Conservation (phyloP, 1,140 invertebrate species). For the Drosophila auraria region DNA sequence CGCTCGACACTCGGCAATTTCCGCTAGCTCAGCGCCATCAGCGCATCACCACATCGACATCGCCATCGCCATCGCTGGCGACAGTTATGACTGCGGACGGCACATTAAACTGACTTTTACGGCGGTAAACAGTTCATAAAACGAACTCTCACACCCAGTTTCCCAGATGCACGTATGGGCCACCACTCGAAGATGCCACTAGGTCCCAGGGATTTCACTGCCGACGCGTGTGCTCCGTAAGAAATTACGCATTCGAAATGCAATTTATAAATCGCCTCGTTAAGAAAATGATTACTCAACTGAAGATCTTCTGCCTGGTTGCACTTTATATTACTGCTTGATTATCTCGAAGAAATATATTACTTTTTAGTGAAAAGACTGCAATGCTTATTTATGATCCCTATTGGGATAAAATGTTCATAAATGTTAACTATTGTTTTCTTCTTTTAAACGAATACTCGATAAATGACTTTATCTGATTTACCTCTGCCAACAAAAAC, state of each 20-base stretch:
- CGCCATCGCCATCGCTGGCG: slow-evolving; percentile 45
- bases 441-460: not conserved
- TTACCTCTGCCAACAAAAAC: not conserved
- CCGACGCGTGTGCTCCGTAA: slow-evolving; percentile 28
- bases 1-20: slow-evolving; percentile 61
- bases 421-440: not conserved
- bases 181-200: slow-evolving; percentile 46
- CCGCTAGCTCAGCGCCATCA: slow-evolving; percentile 61
- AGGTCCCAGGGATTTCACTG: slow-evolving; percentile 28
- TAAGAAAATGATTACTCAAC: not conserved
- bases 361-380: not conserved
- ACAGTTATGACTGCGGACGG: slow-evolving; percentile 75
- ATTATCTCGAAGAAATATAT: not conserved
- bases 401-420: too few species aligned
- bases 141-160: slow-evolving; percentile 41
- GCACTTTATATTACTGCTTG: not conserved
- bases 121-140: slow-evolving; percentile 81
- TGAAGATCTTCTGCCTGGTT: not conserved
- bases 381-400: not conserved
- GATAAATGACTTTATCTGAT: not conserved
- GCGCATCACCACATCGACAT: not conserved
- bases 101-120: slow-evolving; percentile 81
- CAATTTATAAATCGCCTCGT: slow-evolving; percentile 10
- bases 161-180: slow-evolving; percentile 37
- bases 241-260: slow-evolving; percentile 24